phyloP scores from a whole-genome alignment of 2,797 vertebrate genomes.

The Propithecus perrieri region DNA sequence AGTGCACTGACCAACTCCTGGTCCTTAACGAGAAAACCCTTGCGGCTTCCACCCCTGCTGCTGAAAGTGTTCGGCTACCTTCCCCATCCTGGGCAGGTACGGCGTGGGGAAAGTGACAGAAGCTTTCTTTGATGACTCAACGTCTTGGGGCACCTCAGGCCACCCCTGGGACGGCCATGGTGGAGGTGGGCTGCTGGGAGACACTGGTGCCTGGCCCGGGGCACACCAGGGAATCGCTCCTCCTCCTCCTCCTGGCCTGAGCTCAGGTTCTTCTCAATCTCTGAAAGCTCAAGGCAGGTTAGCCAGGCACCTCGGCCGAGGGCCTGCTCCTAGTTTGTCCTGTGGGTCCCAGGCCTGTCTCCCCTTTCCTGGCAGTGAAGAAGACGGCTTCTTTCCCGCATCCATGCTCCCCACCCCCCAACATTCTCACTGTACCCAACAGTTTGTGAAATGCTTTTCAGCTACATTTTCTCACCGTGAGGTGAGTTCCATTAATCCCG shows the following conservation, averaged over 20 bases:
- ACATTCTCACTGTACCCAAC: background rate
- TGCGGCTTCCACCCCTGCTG: background rate
- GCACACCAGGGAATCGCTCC: background rate
- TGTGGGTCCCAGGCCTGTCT: background rate
- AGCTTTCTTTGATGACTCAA: background rate
- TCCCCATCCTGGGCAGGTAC: background rate
- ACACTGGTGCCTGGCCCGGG: background rate
- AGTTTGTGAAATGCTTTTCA: background rate
- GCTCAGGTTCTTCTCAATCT: background rate
- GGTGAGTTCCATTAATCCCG: background rate
- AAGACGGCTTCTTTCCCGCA: background rate
- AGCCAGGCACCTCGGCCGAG: background rate
- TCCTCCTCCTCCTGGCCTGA: background rate
- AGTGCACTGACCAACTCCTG: background rate
- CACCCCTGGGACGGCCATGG: background rate
- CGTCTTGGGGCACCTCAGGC: background rate
- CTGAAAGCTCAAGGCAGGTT: background rate
- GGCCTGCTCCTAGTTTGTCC: background rate
- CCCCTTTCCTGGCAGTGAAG: background rate
- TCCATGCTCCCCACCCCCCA: background rate
- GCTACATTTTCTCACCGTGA: background rate
- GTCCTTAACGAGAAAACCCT: background rate
- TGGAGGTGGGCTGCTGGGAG: too few species aligned
- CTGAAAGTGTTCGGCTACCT: fast-evolving
- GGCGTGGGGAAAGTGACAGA: fast-evolving